Evolutionary conservation across 2,113 vertebrate species (phyloP), one percentile per base, ranked within the genome.

Genomic region (Asarcornis scutulata): DNA sequence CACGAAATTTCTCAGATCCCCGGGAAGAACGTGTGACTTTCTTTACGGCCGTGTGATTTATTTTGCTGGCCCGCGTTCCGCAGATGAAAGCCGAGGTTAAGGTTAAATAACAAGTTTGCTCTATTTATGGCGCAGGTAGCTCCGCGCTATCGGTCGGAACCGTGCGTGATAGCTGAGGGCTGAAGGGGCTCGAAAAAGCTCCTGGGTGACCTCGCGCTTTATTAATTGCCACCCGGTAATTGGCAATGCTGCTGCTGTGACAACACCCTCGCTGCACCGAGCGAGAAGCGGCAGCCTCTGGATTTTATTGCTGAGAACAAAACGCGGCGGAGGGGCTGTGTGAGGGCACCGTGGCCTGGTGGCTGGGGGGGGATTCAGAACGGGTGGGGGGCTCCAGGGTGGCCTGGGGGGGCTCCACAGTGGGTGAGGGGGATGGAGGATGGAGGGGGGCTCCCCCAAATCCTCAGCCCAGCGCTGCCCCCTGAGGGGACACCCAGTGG

Each of bases 101-200:
- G 66, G 69, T 79, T 96, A 94, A 95, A 66, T 55, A 94, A 91
- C 69, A 85, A 63, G 34, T 91, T 91, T 93, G 82, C 67, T 94
- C 73, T 91, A 22, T 93, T 95, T 91, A 78, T 11, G 16, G 59
- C 44, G 34, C n/a, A 1, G 48, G 48, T 69, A 83, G n/a, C 48
- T 73, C 79, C 42, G 5, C 2, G 15, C 25, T 85, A 13, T 66
- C 81, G 87, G 88, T 86, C 71, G 55, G 67, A 62, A 87, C 53
- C 31, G 23, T 1, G 36, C 12, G 76, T 12, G 76, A 83, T 23
- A 55, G 84, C 91, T 88, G 3, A 0, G 46, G 78, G 79, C 84
- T 82, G 74, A 72, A 83, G 67, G 7, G 42, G 86, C 75, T 66
- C 66, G 23, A 80, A 87, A 64, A 64, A 59, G 29, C 25, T 77